A percentile compares a stretch with the other conserved stretches of the same genome.
Evolutionary conservation across 2,113 vertebrate genomes (phyloP).

Genomic region (Notothenia rossii): DNA sequence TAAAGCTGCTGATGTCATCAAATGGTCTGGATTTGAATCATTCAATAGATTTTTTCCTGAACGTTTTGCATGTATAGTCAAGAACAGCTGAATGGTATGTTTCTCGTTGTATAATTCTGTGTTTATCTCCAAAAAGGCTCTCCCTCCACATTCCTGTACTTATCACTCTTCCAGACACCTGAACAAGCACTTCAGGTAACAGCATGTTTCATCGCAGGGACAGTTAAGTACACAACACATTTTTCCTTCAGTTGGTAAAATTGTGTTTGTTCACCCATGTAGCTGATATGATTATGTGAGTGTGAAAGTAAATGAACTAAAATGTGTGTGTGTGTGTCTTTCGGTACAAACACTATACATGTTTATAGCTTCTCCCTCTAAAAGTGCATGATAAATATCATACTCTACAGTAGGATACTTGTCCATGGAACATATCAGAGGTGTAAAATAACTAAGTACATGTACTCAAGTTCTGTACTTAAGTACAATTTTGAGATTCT

Average conservation of each 20-base stretch:
- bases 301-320: not conserved
- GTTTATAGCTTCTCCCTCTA: not conserved
- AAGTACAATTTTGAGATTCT: too few relatives aligned
- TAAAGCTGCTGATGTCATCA: not conserved
- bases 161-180: constrained; percentile 14
- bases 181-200: constrained; percentile 5
- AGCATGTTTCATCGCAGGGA: not conserved
- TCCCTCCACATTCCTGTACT: constrained; percentile 12
- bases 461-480: too few relatives aligned
- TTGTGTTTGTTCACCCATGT: not conserved
- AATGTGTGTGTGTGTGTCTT: constrained; percentile 44
- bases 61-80: not conserved
- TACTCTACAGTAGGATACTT: not conserved
- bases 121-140: not conserved
- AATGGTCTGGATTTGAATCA: not conserved
- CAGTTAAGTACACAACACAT: not conserved
- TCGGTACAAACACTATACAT: not conserved
- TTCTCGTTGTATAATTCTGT: not conserved
- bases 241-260: not conserved
- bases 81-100: not conserved
- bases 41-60: not conserved
- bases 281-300: not conserved
- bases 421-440: not conserved
- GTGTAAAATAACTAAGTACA: too few relatives aligned
- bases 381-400: not conserved